Evolutionary conservation across 37 sponge, comb jelly and placozoan genomes (phyloP).

Genomic region (Oscarella lobularis): DNA sequence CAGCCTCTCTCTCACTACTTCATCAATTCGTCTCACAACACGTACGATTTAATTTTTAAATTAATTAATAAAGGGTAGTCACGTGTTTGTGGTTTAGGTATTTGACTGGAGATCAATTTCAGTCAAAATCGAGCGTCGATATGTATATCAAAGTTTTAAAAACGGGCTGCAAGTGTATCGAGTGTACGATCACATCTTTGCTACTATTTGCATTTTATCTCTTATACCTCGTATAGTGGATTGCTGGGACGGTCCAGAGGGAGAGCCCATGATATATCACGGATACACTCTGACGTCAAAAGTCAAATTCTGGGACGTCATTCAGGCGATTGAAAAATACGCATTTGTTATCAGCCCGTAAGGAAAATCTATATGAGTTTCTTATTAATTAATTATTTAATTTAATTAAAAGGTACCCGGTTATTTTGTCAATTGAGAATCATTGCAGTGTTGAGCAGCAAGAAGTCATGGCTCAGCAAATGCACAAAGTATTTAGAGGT

Average conservation of each 20-base stretch:
- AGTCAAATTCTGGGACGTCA: constrained; percentile 67
- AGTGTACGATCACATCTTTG: constrained; percentile 38
- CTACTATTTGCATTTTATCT: neutral
- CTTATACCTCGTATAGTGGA: no score
- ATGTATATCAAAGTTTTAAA: constrained; percentile 65
- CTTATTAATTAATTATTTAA: no score
- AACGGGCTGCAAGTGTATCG: constrained; percentile 74
- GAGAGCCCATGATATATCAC: constrained; percentile 83
- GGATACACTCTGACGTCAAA: constrained; percentile 89
- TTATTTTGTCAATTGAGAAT: constrained; percentile 82
- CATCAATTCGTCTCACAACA: constrained; percentile 98
- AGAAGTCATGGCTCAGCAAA: constrained; percentile 20
- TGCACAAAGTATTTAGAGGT: constrained; percentile 2
- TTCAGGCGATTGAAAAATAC: constrained; percentile 52
- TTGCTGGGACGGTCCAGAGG: constrained; percentile 90
- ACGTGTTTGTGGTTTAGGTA: no score
- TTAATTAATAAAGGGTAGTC: no score
- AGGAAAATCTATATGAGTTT: neutral
- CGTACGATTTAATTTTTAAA: constrained; percentile 48
- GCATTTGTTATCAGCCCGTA: constrained; percentile 43
- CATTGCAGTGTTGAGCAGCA: constrained; percentile 60
- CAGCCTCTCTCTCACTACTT: constrained; percentile 82
- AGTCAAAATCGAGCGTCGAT: constrained; percentile 61
- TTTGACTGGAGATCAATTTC: constrained; percentile 62
- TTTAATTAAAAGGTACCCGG: constrained; percentile 50